These are phyloP conservation scores for Eubasilissa regina DNA, from an alignment of 1,140 invertebrate genomes.

Conservation along the genomic window DNA sequence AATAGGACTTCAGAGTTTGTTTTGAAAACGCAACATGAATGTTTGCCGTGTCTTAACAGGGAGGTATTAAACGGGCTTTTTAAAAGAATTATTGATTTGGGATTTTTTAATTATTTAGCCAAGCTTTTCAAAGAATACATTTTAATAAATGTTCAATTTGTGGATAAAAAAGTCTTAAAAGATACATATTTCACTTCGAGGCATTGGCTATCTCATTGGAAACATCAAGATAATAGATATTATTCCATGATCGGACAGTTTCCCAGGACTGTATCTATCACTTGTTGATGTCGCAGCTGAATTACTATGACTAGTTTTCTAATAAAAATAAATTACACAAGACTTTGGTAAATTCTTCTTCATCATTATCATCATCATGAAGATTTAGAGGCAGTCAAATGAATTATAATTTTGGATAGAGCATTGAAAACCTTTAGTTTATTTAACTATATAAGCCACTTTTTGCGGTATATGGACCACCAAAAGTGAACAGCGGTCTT, in stretches of 20 bases:
- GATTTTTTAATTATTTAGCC: not conserved
- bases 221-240: slow-evolving; percentile 11
- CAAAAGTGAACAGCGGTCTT: too few relatives aligned
- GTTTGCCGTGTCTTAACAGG: slow-evolving; percentile 1
- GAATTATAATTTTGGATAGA: too few relatives aligned
- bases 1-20: not conserved
- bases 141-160: slow-evolving; percentile 7
- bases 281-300: slow-evolving; percentile 6
- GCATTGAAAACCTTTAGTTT: too few relatives aligned
- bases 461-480: too few relatives aligned
- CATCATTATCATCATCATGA: not conserved
- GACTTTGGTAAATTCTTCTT: not conserved
- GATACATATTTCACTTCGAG: not conserved
- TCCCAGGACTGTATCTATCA: slow-evolving; percentile 24
- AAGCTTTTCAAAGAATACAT: slow-evolving; percentile 20
- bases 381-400: too few relatives aligned
- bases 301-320: not conserved
- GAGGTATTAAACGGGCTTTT: not conserved
- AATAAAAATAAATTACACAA: slow-evolving; percentile 6
- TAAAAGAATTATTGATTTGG: not conserved
- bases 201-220: slow-evolving; percentile 30
- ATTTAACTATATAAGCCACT: too few relatives aligned
- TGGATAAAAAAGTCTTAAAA: slow-evolving; percentile 14
- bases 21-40: not conserved
- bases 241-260: slow-evolving; percentile 39